Evolutionary conservation across 2,888 invertebrate species (phyloP).

Genomic region (Zelleria hepariella): DNA sequence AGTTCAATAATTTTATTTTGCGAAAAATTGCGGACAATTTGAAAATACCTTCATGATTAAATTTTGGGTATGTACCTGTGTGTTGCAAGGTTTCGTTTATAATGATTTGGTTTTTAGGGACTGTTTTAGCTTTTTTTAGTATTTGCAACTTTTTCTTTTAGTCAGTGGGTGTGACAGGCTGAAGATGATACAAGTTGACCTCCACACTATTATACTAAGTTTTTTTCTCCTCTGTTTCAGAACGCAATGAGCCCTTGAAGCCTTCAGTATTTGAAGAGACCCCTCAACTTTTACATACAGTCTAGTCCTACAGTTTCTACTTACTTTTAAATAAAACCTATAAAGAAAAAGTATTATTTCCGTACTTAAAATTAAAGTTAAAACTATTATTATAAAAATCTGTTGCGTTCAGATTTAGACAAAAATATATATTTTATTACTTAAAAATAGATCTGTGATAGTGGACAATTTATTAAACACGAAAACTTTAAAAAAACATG

Average conservation of each 20-base stretch:
- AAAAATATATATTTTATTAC: constrained; percentile 23
- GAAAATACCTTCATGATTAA: too few relatives aligned
- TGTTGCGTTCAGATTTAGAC: constrained; percentile 19
- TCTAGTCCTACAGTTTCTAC: constrained; percentile 68
- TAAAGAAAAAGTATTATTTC: neutral
- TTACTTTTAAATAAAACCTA: constrained; percentile 13
- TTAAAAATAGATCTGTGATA: constrained; percentile 15
- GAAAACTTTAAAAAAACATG: constrained; percentile 3
- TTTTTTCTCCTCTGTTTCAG: neutral
- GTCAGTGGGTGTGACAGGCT: too few relatives aligned
- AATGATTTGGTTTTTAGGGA: too few relatives aligned
- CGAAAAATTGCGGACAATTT: too few relatives aligned
- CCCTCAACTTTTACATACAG: constrained; percentile 20
- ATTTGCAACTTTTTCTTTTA: too few relatives aligned
- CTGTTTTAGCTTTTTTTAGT: too few relatives aligned
- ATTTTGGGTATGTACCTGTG: too few relatives aligned
- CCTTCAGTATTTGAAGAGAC: constrained; percentile 29
- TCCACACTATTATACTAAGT: too few relatives aligned
- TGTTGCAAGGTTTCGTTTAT: too few relatives aligned
- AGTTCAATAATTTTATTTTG: too few relatives aligned
- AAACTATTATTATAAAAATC: neutral
- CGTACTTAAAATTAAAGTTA: constrained; percentile 15
- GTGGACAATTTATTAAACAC: constrained; percentile 4
- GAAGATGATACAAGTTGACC: too few relatives aligned
- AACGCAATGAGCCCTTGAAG: neutral